Percentiles rank a stretch among this genome's conserved stretches.
Conservation (phyloP, 2,113 vertebrate species). For the human region DNA sequence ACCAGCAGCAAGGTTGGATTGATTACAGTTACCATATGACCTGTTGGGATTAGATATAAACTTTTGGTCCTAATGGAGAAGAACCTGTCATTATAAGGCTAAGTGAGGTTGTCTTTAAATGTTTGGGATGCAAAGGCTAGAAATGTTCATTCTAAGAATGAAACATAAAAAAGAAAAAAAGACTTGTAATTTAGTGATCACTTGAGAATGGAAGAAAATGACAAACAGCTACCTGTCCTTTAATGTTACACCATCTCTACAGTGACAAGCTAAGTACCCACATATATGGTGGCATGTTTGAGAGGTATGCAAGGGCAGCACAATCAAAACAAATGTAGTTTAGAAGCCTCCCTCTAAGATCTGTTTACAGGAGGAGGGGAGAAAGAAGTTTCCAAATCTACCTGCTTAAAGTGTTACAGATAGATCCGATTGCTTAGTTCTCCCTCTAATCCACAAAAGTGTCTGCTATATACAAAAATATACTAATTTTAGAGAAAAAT, state of each 20-base stretch:
- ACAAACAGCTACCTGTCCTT: neutral
- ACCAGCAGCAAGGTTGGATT: neutral
- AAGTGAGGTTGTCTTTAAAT: neutral
- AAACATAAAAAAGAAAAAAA: neutral
- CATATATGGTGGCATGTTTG: neutral
- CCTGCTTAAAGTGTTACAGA: neutral
- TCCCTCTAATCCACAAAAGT: slow-evolving; percentile 8
- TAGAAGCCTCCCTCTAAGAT: neutral
- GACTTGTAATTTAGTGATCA: neutral
- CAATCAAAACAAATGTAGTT: neutral
- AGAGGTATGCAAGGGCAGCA: neutral
- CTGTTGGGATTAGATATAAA: neutral
- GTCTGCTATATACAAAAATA: neutral
- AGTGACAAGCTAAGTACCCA: neutral
- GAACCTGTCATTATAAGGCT: neutral
- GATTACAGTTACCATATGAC: neutral
- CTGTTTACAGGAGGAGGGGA: neutral
- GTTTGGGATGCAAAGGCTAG: neutral
- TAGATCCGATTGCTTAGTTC: neutral
- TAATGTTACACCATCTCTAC: neutral
- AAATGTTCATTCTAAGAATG: neutral
- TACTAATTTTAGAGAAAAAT: neutral
- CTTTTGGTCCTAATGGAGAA: neutral
- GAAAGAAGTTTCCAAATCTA: neutral
- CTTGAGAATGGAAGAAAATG: neutral